Evolutionary conservation across 2,797 vertebrate species (phyloP).

Genomic region (Vespertilio murinus): DNA sequence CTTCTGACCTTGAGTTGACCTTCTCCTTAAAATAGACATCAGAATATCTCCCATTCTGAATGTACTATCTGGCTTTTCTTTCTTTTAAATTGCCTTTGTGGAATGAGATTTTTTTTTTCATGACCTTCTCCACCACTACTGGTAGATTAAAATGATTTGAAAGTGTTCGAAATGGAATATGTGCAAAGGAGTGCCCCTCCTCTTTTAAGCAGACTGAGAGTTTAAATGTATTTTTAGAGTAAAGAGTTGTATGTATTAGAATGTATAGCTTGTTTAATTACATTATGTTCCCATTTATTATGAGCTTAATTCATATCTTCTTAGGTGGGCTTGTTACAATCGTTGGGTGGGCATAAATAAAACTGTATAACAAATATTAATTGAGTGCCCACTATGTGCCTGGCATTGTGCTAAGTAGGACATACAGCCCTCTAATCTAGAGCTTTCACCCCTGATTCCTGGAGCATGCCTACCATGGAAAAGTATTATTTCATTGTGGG

Average conservation of each 20-base stretch:
- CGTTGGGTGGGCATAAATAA: neutral
- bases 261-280: constrained; percentile 44
- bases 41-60: constrained; percentile 80
- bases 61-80: constrained; percentile 71
- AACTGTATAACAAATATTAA: neutral
- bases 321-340: constrained; percentile 23
- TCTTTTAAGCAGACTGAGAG: constrained; percentile 17
- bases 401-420: neutral
- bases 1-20: constrained; percentile 84
- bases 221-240: constrained; percentile 71
- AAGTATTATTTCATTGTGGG: neutral
- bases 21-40: constrained; percentile 81
- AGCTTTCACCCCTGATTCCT: neutral
- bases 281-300: constrained; percentile 33
- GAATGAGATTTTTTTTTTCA: constrained; percentile 75
- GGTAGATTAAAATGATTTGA: constrained; percentile 79
- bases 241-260: constrained; percentile 34
- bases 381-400: neutral
- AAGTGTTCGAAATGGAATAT: constrained; percentile 66
- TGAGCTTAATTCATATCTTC: constrained; percentile 59
- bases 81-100: constrained; percentile 75
- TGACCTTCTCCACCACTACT: constrained; percentile 71
- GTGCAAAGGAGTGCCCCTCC: constrained; percentile 59
- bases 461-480: neutral
- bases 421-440: neutral